Base-by-base conservation (phyloP, 2,113 vertebrate genomes). In the Hemiscyllium ocellatum region DNA sequence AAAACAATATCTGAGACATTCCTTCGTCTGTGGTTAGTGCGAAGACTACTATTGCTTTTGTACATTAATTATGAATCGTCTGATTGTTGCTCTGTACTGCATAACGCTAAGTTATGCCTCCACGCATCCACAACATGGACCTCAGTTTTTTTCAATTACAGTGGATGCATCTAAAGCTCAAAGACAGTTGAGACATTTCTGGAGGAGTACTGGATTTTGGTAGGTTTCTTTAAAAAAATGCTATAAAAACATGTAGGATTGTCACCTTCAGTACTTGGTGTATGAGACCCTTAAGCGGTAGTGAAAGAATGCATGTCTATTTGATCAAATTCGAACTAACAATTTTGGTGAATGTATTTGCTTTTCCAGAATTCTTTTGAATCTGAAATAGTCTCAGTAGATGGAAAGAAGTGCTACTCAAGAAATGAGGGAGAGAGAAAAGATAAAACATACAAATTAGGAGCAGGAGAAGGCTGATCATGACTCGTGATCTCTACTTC, bases 161-260 rank as follows among this genome's bases (percentile, higher is more conserved):
- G 96, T 96, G 90, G 96, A 96, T 29, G 96, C 96, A 66, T 37
- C 83, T 4, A n/a, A 56, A 72, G 96, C 96, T 2, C 86, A 96
- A 0, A 96, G 96, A 87, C 96, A 96, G 0, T 96, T 98, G 0
- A 97, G 90, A 42, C 97, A 97, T 93, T 98, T 98, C 96, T 98
- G 98, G 98, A 98, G 96, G 91, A 98, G 98, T 96, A 97, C 97
- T 2, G 98, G 98, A 6, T 98, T 98, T 97, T 98, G 98, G 98
- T 98, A 95, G 20, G 97, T 93, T 42, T 20, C 19, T 19, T 19
- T 0, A 33, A 76, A 72, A 26, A 47, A 47, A 15, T 15, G 52
- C 52, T 12, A 61, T 33, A 22, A 26, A 29, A 89, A 56, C 3
- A 61, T 33, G 17, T 12, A 61, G 26, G 10, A 33, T 13, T 29